A percentile compares a stretch with the other conserved stretches of the same genome.
These are phyloP conservation scores for Meta bourneti DNA, from an alignment of 2,888 invertebrate genomes.

Conservation along the genomic window DNA sequence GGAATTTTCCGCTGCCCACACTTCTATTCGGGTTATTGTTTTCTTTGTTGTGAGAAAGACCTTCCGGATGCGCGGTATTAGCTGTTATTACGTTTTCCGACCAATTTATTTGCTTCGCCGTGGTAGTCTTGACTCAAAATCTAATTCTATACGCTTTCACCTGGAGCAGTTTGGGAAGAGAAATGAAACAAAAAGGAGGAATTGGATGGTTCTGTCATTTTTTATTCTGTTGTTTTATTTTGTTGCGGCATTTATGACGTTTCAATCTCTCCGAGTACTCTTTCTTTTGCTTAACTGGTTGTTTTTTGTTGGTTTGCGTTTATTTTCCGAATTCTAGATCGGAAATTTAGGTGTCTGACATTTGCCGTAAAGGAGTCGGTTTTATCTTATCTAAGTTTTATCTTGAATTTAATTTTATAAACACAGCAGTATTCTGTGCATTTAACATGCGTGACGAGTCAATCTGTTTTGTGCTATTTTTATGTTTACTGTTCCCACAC, in stretches of 20 bases:
- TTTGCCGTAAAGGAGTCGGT: background rate
- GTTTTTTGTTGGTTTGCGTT: background rate
- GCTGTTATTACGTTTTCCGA: slow-evolving; percentile 45
- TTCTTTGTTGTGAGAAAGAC: slow-evolving; percentile 15
- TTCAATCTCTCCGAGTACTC: slow-evolving; percentile 72
- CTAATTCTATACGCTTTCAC: slow-evolving; percentile 63
- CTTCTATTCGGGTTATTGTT: background rate
- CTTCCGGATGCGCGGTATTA: slow-evolving; percentile 24
- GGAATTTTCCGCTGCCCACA: background rate
- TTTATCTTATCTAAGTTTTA: too few species aligned
- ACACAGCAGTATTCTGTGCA: too few species aligned
- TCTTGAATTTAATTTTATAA: too few species aligned
- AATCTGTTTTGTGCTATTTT: too few species aligned
- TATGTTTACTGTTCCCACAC: too few species aligned
- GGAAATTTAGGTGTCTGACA: background rate
- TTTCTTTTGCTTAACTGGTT: background rate
- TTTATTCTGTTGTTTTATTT: slow-evolving; percentile 44
- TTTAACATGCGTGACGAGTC: too few species aligned
- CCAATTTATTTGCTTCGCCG: slow-evolving; percentile 63
- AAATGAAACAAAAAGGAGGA: slow-evolving; percentile 12
- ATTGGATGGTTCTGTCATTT: slow-evolving; percentile 51
- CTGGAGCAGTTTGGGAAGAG: slow-evolving; percentile 4
- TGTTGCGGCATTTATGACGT: slow-evolving; percentile 39
- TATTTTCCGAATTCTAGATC: background rate
- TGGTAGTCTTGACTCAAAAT: slow-evolving; percentile 50